phyloP scores from a whole-genome alignment of 2,797 vertebrate species.

The Manis pentadactyla region DNA sequence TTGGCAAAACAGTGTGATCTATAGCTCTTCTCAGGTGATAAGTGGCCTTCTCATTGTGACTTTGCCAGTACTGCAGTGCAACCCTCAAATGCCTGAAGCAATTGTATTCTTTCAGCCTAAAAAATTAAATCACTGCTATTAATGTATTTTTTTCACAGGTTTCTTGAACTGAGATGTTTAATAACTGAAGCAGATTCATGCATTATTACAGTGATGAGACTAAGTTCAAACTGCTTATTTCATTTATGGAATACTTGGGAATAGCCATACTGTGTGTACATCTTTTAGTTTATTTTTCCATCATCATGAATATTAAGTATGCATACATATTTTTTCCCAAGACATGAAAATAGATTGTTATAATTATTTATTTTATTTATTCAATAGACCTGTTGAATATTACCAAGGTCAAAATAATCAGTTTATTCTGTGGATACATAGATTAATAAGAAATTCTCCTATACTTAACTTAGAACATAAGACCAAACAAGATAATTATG shows the following conservation, averaged over 20 bases:
- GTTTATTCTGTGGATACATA: not conserved
- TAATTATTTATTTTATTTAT: constrained; percentile 15
- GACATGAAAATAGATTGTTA: not conserved
- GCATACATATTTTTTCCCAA: not conserved
- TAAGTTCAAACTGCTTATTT: not conserved
- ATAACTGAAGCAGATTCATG: not conserved
- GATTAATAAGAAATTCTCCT: not conserved
- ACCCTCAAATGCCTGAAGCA: not conserved
- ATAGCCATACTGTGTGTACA: not conserved
- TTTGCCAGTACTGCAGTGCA: not conserved
- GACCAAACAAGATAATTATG: not conserved
- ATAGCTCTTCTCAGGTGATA: not conserved
- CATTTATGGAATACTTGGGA: not conserved
- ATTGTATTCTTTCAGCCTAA: not conserved
- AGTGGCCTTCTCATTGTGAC: not conserved
- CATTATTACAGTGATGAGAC: not conserved
- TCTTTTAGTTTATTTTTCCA: not conserved
- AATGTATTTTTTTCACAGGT: not conserved
- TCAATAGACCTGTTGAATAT: not conserved
- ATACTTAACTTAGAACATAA: not conserved
- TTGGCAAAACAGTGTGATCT: not conserved
- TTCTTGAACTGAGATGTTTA: not conserved
- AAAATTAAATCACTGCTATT: not conserved
- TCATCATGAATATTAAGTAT: not conserved
- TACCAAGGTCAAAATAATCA: not conserved